Evolutionary conservation across 2,888 invertebrate genomes (phyloP).

Genomic region (Caenorhabditis japonica): DNA sequence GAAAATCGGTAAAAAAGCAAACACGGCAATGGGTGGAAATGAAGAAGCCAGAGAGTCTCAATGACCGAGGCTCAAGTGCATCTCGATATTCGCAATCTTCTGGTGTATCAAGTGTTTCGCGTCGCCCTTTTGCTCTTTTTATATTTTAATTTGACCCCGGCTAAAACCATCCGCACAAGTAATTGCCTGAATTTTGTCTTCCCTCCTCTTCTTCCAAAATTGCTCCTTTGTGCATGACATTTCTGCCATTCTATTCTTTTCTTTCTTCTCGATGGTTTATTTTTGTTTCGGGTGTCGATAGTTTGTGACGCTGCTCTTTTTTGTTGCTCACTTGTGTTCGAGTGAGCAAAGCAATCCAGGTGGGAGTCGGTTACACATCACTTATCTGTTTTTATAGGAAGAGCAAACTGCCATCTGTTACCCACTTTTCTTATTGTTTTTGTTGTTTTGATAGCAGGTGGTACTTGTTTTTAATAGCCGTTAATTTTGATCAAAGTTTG

Average conservation of each 20-base stretch:
- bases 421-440: too few relatives aligned
- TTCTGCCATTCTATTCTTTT: not conserved
- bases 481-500: too few relatives aligned
- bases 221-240: not conserved
- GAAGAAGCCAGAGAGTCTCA: slow-evolving; percentile 26
- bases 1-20: slow-evolving; percentile 42
- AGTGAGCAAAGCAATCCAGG: too few relatives aligned
- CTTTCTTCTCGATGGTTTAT: too few relatives aligned
- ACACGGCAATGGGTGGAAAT: slow-evolving; percentile 11
- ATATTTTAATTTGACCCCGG: slow-evolving; percentile 44
- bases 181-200: slow-evolving; percentile 19
- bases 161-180: too few relatives aligned
- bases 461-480: too few relatives aligned
- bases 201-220: not conserved
- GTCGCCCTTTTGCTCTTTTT: slow-evolving; percentile 18
- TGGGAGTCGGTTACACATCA: slow-evolving; percentile 19
- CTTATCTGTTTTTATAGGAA: slow-evolving; percentile 37
- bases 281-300: too few relatives aligned
- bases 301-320: too few relatives aligned
- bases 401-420: too few relatives aligned
- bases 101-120: slow-evolving; percentile 54
- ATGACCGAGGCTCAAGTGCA: slow-evolving; percentile 53
- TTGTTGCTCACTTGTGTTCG: too few relatives aligned
- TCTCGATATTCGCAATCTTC: slow-evolving; percentile 53
- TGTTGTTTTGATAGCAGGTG: too few relatives aligned